phyloP scores from a whole-genome alignment of 1,140 invertebrate species.

The Chrysopa pallens region DNA sequence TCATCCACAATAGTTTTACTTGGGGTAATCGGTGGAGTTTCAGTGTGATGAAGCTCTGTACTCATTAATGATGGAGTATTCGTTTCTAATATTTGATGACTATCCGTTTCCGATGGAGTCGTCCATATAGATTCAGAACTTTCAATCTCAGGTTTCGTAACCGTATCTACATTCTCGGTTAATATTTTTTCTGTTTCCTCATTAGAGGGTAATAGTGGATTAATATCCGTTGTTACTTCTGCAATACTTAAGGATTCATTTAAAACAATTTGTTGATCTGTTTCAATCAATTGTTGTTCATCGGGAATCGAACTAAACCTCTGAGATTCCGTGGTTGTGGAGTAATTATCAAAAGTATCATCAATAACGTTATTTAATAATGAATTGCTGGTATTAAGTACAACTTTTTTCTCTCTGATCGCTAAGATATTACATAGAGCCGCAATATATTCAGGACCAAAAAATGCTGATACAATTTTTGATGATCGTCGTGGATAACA shows the following conservation, averaged over 20 bases:
- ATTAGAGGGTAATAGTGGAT: slow-evolving; percentile 12
- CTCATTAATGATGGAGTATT: neutral
- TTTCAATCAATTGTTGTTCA: slow-evolving; percentile 5
- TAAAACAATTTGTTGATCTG: slow-evolving; percentile 6
- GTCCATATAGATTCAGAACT: neutral
- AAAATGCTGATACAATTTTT: slow-evolving; percentile 24
- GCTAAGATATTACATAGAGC: slow-evolving; percentile 59
- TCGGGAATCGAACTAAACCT: neutral
- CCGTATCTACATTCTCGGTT: slow-evolving; percentile 2
- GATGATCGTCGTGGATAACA: slow-evolving; percentile 22
- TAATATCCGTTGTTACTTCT: slow-evolving; percentile 10
- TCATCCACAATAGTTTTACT: neutral
- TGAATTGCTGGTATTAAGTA: slow-evolving; percentile 35
- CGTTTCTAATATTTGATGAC: neutral
- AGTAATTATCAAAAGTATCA: slow-evolving; percentile 6
- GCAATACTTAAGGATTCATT: neutral
- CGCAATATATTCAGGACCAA: slow-evolving; percentile 44
- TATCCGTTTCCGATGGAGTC: neutral
- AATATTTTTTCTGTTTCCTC: slow-evolving; percentile 17
- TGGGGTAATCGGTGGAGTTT: slow-evolving; percentile 9
- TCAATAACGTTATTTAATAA: slow-evolving; percentile 4
- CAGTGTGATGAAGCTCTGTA: neutral
- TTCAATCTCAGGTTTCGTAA: neutral
- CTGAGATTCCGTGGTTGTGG: neutral
- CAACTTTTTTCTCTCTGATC: slow-evolving; percentile 42